Percentiles rank a stretch among this genome's conserved stretches.
These are phyloP conservation scores for Myripristis jacobus DNA, from an alignment of 2,797 vertebrate species.

Conservation along the genomic window DNA sequence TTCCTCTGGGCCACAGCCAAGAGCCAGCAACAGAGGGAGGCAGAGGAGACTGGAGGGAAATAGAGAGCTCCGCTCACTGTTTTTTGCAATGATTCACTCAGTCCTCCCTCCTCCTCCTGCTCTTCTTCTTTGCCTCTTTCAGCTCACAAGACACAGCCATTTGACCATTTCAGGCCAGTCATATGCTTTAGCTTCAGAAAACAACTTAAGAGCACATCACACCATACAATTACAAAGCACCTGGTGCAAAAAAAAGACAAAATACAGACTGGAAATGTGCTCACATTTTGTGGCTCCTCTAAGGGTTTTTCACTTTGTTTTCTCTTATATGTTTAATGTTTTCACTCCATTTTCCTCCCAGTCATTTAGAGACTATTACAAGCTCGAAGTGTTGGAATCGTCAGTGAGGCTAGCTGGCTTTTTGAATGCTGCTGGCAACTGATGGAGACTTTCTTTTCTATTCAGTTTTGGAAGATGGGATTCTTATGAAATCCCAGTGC, in stretches of 20 bases:
- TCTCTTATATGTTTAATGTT: slow-evolving; percentile 40
- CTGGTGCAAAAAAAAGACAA: slow-evolving; percentile 39
- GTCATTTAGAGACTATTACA: slow-evolving; percentile 59
- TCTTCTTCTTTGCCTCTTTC: slow-evolving; percentile 52
- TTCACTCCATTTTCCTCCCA: slow-evolving; percentile 33
- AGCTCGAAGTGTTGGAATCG: slow-evolving; percentile 54
- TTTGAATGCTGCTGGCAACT: slow-evolving; percentile 18
- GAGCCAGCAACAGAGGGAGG: slow-evolving; percentile 65
- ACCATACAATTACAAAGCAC: slow-evolving; percentile 41
- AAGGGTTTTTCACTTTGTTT: slow-evolving; percentile 33
- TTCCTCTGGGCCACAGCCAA: slow-evolving; percentile 82
- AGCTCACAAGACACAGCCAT: slow-evolving; percentile 51
- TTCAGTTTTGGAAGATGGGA: slow-evolving; percentile 76
- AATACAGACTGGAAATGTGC: slow-evolving; percentile 18
- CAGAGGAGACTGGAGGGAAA: slow-evolving; percentile 62
- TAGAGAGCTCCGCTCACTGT: slow-evolving; percentile 53
- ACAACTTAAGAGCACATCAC: slow-evolving; percentile 51
- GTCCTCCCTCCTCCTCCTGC: slow-evolving; percentile 43
- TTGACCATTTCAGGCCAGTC: slow-evolving; percentile 70
- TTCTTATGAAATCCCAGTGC: slow-evolving; percentile 71
- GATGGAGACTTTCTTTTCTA: slow-evolving; percentile 24
- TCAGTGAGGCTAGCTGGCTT: slow-evolving; percentile 63
- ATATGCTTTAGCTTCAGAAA: slow-evolving; percentile 58
- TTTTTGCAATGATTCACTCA: slow-evolving; percentile 51
- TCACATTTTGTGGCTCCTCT: slow-evolving; percentile 65